phyloP scores from a whole-genome alignment of 1,140 invertebrate species.

The Pogonomyrmex barbatus region DNA sequence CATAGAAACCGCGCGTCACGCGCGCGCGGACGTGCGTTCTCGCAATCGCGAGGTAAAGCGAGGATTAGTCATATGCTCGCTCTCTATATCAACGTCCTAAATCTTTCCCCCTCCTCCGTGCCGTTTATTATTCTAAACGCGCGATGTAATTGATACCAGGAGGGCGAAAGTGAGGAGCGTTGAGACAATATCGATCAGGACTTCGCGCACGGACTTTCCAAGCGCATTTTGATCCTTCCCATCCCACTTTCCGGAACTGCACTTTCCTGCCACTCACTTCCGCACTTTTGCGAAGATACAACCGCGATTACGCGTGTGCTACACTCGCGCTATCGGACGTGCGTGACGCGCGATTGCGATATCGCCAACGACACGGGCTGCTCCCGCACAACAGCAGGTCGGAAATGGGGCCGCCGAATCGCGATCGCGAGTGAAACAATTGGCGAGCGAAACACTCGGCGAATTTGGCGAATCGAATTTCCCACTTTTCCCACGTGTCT shows the following conservation, averaged over 20 bases:
- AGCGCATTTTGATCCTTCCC: no score
- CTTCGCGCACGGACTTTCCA: background rate
- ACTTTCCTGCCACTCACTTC: background rate
- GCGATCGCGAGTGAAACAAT: background rate
- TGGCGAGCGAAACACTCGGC: background rate
- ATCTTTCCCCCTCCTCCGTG: background rate
- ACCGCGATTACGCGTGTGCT: background rate
- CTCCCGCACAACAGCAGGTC: no score
- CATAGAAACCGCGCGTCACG: background rate
- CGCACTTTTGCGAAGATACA: background rate
- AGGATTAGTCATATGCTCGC: slow-evolving; percentile 40
- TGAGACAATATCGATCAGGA: background rate
- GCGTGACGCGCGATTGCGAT: background rate
- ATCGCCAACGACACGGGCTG: background rate
- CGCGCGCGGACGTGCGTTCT: background rate
- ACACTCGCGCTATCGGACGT: no score
- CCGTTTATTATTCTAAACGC: background rate
- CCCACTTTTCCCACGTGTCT: no score
- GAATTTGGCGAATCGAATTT: no score
- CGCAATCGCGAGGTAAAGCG: background rate
- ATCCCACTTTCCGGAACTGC: background rate
- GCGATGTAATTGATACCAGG: background rate
- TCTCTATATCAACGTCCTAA: background rate
- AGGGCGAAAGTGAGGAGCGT: background rate
- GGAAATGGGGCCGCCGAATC: no score